Base-by-base conservation (phyloP, 2,113 vertebrate species). In the Antennarius striatus region DNA sequence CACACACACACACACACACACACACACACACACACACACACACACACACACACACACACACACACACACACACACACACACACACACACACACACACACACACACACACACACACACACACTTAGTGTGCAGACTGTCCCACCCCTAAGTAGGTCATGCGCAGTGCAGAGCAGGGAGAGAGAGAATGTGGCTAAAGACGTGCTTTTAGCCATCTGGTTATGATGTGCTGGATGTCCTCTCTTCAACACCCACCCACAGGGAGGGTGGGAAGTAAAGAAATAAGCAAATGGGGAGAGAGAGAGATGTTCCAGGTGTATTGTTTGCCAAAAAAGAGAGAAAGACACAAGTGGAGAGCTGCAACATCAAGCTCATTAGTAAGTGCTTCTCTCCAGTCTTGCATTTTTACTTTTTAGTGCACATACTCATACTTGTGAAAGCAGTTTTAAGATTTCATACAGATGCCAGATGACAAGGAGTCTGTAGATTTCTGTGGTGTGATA, bases 171-270 rank as follows among this genome's bases (percentile, higher is more conserved):
- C 45, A 4, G 16, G 68, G 61, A 12, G 59, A 42, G 54, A 60
- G 86, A 87, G 86, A 75, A 68, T 11, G 42, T 43, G 9, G 42
- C 42, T 43, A 43, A 43, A 43, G 42, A 43, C 3, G 87, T 70
- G 73, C 94, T 90, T 91, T 94, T 86, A 81, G 89, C 95, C 94
- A 95, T 96, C 95, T 97, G 95, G 91, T 90, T 86, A 56, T 86
- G 78, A 91, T 72, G 79, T 89, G 93, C 77, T 79, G 86, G 92
- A 94, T 94, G 91, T 72, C 75, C 69, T 63, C 77, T 71, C 60
- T 32, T 60, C 79, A 75, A 83, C 72, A 75, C 71, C 70, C 72
- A 75, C 71, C 70, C 65, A 40, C 51, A 11, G 72, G 77, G 73
- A 87, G 75, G 76, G 69, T n/a, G 59, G 28, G 65, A 56, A 16